Percentiles rank a stretch among this genome's conserved stretches.
Evolutionary conservation across 2,888 invertebrate species (phyloP).

Genomic region (Siphonodentalium dalli): DNA sequence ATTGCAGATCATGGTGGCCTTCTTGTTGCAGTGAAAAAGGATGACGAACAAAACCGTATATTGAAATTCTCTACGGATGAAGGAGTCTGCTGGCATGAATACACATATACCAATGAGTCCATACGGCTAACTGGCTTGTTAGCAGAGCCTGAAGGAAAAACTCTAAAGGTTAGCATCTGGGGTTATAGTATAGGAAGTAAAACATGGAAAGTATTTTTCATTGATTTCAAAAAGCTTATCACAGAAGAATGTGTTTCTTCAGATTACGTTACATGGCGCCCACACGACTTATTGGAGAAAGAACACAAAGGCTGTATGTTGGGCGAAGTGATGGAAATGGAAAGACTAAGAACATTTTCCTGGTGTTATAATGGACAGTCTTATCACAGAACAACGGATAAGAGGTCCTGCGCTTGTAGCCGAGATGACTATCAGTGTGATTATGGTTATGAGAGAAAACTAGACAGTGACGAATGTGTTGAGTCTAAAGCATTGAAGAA

Average conservation of each 20-base stretch:
- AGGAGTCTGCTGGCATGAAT: conserved; percentile 63
- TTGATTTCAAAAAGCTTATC: conserved; percentile 58
- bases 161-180: conserved; percentile 60
- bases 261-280: too few relatives aligned
- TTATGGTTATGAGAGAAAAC: conserved; percentile 54
- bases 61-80: conserved; percentile 63
- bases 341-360: too few relatives aligned
- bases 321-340: too few relatives aligned
- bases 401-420: conserved; percentile 50
- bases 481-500: conserved; percentile 39
- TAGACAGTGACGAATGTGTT: conserved; percentile 43
- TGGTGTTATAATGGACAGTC: conserved; percentile 58
- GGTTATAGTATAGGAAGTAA: conserved; percentile 49
- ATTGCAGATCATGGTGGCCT: conserved; percentile 63
- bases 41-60: conserved; percentile 32
- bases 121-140: conserved; percentile 49
- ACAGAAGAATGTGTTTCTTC: conserved; percentile 51
- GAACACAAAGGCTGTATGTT: too few relatives aligned
- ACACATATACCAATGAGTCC: conserved; percentile 46
- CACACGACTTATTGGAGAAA: too few relatives aligned
- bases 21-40: conserved; percentile 55
- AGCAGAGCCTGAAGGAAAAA: conserved; percentile 61
- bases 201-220: conserved; percentile 54
- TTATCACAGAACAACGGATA: conserved; percentile 25
- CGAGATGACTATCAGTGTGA: conserved; percentile 64